phyloP scores from a whole-genome alignment of 2,888 invertebrate species.

The Fragum whitleyi region DNA sequence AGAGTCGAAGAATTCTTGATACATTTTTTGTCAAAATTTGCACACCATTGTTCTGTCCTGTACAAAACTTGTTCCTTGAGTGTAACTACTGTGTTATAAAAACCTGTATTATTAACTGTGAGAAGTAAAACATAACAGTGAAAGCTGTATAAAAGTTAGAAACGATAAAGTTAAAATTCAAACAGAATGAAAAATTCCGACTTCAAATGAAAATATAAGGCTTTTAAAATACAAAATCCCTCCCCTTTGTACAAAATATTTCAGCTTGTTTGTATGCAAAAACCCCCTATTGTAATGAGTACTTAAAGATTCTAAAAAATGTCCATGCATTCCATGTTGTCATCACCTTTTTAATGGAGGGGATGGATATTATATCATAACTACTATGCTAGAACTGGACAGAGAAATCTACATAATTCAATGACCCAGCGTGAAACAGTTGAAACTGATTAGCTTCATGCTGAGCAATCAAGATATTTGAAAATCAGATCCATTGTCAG shows the following conservation, averaged over 20 bases:
- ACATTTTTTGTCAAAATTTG: background rate
- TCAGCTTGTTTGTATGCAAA: background rate
- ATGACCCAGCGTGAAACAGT: too few relatives aligned
- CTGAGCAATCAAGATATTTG: too few relatives aligned
- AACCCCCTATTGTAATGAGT: too few relatives aligned
- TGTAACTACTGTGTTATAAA: background rate
- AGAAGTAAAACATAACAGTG: background rate
- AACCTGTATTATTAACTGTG: background rate
- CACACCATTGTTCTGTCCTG: background rate
- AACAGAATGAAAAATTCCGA: background rate
- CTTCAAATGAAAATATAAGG: background rate
- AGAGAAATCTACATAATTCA: too few relatives aligned
- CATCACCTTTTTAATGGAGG: too few relatives aligned
- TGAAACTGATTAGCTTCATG: too few relatives aligned
- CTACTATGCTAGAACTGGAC: too few relatives aligned
- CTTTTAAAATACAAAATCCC: background rate
- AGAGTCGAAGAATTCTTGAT: too few relatives aligned
- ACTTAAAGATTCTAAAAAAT: too few relatives aligned
- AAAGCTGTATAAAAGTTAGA: conserved; percentile 1
- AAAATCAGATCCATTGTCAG: too few relatives aligned
- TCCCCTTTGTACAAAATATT: background rate
- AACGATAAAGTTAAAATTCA: background rate
- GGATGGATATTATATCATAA: too few relatives aligned
- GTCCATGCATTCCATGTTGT: too few relatives aligned
- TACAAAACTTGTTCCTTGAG: conserved; percentile 1